phyloP scores from a whole-genome alignment of 2,113 vertebrate genomes.

The Thunnus thynnus region DNA sequence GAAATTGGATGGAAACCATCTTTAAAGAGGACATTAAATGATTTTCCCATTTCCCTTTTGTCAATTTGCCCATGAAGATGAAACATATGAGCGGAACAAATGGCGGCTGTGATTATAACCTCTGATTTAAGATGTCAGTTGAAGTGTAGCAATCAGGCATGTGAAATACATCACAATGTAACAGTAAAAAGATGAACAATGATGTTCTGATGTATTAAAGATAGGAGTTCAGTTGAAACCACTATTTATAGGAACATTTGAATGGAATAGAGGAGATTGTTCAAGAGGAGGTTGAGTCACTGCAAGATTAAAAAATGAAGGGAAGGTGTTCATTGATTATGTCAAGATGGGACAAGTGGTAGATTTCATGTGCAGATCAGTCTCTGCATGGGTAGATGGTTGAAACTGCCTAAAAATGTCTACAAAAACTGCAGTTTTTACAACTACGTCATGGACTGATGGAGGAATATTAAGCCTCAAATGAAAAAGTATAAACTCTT shows the following conservation, averaged over 20 bases:
- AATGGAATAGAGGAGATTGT: too few relatives aligned
- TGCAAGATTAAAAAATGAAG: background rate
- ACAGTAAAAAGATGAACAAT: background rate
- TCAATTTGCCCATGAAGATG: background rate
- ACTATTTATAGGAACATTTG: background rate
- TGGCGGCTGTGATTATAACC: background rate
- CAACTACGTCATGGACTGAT: background rate
- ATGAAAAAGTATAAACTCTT: constrained; percentile 5
- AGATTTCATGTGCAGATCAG: background rate
- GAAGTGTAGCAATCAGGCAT: background rate
- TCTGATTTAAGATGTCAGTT: background rate
- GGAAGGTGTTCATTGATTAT: background rate
- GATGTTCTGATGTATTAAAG: background rate
- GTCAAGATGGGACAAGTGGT: background rate
- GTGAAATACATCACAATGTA: background rate
- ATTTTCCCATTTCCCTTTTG: background rate
- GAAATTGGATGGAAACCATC: background rate
- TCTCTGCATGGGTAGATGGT: background rate
- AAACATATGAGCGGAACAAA: constrained; percentile 5
- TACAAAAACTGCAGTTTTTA: background rate
- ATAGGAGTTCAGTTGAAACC: background rate
- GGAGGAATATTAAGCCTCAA: background rate
- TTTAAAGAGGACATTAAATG: background rate
- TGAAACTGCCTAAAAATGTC: background rate
- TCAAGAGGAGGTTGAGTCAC: background rate